Evolutionary conservation across 2,113 vertebrate genomes (phyloP).

Genomic region (Ia io): DNA sequence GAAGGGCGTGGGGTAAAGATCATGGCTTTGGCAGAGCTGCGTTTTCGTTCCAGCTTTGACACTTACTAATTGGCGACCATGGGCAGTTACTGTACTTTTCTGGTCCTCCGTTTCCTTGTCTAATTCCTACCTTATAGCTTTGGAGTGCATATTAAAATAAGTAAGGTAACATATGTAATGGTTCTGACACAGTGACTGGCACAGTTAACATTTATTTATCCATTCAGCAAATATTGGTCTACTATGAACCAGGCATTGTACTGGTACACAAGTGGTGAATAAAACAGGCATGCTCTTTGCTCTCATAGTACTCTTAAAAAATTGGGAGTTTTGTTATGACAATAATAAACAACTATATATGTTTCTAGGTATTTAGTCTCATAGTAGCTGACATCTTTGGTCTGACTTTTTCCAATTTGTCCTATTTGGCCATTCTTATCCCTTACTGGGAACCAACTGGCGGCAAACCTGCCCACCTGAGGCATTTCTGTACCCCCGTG

Average conservation of each 20-base stretch:
- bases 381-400: not conserved
- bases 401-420: conserved; percentile 8
- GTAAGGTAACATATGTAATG: not conserved
- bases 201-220: not conserved
- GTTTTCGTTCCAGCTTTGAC: not conserved
- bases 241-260: not conserved
- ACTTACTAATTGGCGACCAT: not conserved
- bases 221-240: not conserved
- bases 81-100: conserved; percentile 8
- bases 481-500: conserved; percentile 74
- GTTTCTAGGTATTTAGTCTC: not conserved
- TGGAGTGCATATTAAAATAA: not conserved
- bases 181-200: not conserved
- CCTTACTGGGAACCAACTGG: conserved; percentile 34
- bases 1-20: not conserved
- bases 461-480: conserved; percentile 58
- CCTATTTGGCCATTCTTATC: conserved; percentile 30
- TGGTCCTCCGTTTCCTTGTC: not conserved
- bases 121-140: not conserved
- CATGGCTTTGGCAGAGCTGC: not conserved
- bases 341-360: not conserved
- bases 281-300: not conserved
- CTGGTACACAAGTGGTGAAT: not conserved
- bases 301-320: not conserved
- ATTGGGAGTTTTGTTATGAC: not conserved